phyloP scores from a whole-genome alignment of 2,888 invertebrate species.

The Drymonia ruficornis region DNA sequence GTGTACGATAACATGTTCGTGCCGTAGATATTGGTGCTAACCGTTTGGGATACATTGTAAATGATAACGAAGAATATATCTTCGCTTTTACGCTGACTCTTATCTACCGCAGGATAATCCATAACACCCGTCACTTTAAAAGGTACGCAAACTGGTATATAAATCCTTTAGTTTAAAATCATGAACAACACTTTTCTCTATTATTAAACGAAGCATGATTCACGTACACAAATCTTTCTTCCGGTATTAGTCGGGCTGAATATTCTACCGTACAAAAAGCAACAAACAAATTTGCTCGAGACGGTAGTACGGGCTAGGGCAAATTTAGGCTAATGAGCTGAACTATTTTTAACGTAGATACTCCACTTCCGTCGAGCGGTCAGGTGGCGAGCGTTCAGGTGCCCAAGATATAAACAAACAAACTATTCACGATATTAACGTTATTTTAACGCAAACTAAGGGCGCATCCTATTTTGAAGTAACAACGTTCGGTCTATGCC shows the following conservation, averaged over 20 bases:
- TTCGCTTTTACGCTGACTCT: background rate
- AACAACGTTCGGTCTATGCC: conserved; percentile 13
- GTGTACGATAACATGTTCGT: conserved; percentile 4
- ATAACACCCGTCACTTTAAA: background rate
- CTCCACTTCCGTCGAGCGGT: conserved; percentile 36
- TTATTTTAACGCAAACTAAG: conserved; percentile 37
- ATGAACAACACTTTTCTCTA: background rate
- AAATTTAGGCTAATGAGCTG: conserved; percentile 55
- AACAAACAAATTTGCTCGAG: conserved; percentile 12
- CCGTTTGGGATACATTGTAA: background rate
- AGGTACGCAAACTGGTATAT: background rate
- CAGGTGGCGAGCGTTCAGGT: conserved; percentile 49
- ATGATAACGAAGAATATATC: background rate
- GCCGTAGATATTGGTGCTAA: background rate
- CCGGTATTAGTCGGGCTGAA: conserved; percentile 7
- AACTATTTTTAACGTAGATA: conserved; percentile 54
- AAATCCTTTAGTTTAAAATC: too few relatives aligned
- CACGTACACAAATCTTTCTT: conserved; percentile 14
- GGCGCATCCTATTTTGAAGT: conserved; percentile 15
- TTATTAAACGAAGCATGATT: conserved; percentile 5
- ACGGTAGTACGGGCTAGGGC: conserved; percentile 19
- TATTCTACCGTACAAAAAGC: conserved; percentile 20
- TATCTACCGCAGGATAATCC: background rate
- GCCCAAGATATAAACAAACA: conserved; percentile 53
- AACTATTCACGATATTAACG: conserved; percentile 28